Evolutionary conservation across 2,888 invertebrate species (phyloP), one percentile per base, ranked within the genome.

Genomic region (Harpalus rufipes): DNA sequence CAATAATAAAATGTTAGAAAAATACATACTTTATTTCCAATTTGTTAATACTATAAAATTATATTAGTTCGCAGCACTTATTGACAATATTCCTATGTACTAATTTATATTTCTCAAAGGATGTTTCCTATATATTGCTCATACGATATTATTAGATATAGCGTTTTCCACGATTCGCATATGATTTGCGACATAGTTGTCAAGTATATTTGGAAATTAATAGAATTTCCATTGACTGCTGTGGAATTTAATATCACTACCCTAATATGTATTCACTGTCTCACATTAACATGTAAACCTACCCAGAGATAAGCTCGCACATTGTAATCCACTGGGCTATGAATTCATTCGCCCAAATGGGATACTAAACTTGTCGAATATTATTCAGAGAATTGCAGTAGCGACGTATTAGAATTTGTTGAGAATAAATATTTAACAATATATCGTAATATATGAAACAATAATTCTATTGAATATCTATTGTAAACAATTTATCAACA

Each of bases 221-320:
- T 12, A 51, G 44, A 51, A 8, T 18, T 63, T 63, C 63, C 63
- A 63, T 63, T 21, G 25, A 21, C 25, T 7, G 21, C 21, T 21
- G 21, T 25, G 63, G 63, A 63, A 63, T 63, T 63, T 63, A 63
- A 63, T 63, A 63, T 63, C 63, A 63, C 21, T 12, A 21, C 10
- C 63, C 63, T 25, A 21, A 63, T 21, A 63, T 63, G 63, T 8
- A 21, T 21, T 63, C 63, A 18, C 12, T 63, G 59, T 18, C 63
- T 21, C 10, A 63, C 63, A 63, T 63, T 63, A 21, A 18, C 18
- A 63, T 63, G 63, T 63, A 25, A 63, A 63, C 16, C 21, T 21
- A 63, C 25, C 18, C 63, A 8, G 25, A 63, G 63, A 63, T 63
- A 63, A 63, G 63, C 63, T 63, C 2, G 21, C 8, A 63, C 63